Conservation (phyloP, 2,888 invertebrate genomes). For the Boloria selene region DNA sequence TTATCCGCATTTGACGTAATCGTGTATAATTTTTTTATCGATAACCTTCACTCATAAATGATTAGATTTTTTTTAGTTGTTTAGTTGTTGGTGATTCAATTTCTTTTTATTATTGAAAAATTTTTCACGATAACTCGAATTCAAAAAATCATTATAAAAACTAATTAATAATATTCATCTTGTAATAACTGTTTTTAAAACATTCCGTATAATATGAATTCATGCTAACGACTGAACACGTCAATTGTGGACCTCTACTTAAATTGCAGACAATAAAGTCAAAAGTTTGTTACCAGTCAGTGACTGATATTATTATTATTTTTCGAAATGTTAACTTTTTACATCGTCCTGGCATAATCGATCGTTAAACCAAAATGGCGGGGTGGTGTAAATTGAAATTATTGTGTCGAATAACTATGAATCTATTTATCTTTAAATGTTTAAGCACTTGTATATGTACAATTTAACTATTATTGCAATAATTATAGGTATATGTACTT, state of each 20-base stretch:
- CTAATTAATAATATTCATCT: neutral
- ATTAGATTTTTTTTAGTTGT: neutral
- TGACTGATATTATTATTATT: conserved; percentile 20
- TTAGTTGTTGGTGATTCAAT: neutral
- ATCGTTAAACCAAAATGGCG: conserved; percentile 13
- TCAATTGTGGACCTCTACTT: conserved; percentile 26
- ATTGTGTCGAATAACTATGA: conserved; percentile 9
- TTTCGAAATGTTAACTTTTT: neutral
- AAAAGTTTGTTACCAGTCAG: conserved; percentile 11
- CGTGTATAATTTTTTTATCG: neutral
- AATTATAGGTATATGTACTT: neutral
- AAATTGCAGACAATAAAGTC: conserved; percentile 33
- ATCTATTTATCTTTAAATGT: conserved; percentile 19
- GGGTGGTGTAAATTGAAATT: conserved; percentile 8
- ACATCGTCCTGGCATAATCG: neutral
- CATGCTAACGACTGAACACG: conserved; percentile 10
- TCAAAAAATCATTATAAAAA: no score
- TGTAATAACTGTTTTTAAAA: neutral
- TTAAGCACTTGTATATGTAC: conserved; percentile 1
- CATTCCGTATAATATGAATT: neutral
- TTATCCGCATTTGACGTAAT: conserved; percentile 5
- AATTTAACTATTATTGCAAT: neutral
- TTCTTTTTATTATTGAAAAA: no score
- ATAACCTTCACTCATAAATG: neutral
- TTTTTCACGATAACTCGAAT: no score